Evolutionary conservation across 2,888 invertebrate genomes (phyloP).

Genomic region (Cryptus viduatorius): DNA sequence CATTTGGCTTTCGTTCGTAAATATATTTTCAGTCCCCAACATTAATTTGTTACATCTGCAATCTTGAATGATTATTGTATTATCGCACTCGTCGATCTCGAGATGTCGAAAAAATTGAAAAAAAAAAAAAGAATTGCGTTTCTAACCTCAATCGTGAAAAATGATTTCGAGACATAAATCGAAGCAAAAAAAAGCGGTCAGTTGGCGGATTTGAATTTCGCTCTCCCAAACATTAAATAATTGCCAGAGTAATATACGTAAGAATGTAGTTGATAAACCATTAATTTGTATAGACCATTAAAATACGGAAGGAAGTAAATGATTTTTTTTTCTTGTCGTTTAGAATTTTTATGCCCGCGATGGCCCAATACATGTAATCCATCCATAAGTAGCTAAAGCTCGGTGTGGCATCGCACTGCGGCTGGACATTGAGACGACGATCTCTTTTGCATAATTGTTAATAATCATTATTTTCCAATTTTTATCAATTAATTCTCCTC

Average conservation of each 20-base stretch:
- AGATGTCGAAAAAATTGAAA: no score
- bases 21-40: no score
- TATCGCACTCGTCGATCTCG: no score
- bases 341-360: slow-evolving; percentile 82
- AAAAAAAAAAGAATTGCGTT: no score
- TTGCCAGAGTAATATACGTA: slow-evolving; percentile 72
- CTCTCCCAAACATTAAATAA: slow-evolving; percentile 6
- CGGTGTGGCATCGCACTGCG: slow-evolving; percentile 57
- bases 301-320: slow-evolving; percentile 49
- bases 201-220: neutral
- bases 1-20: no score
- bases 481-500: neutral
- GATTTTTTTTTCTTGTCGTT: slow-evolving; percentile 66
- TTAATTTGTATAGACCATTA: slow-evolving; percentile 58
- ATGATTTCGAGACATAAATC: neutral
- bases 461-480: slow-evolving; percentile 13
- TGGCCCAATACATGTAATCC: slow-evolving; percentile 83
- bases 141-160: no score
- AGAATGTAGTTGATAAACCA: slow-evolving; percentile 60
- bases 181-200: neutral
- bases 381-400: slow-evolving; percentile 82
- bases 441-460: slow-evolving; percentile 3
- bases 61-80: no score
- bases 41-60: no score
- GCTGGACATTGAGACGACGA: slow-evolving; percentile 68